Percentiles rank a stretch among this genome's conserved stretches.
Conservation (phyloP, 2,797 vertebrate genomes). For the Gephyroberyx darwinii region DNA sequence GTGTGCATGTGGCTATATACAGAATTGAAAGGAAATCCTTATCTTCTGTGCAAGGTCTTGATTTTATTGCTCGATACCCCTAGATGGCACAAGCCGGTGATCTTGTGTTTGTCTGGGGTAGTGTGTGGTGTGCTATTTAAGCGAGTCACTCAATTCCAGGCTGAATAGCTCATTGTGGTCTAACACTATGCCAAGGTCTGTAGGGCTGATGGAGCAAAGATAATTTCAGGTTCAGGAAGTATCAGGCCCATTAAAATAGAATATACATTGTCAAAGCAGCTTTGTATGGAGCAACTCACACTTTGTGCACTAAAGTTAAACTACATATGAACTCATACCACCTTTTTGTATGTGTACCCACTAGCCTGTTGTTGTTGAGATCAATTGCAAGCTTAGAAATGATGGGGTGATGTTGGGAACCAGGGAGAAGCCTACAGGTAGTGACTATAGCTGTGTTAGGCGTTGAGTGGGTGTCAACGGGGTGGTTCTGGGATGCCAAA, state of each 20-base stretch:
- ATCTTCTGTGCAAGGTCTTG: slow-evolving; percentile 7
- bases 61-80: slow-evolving; percentile 24
- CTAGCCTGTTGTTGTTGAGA: slow-evolving; percentile 1
- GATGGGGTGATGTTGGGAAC: slow-evolving; percentile 24
- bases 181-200: slow-evolving; percentile 6
- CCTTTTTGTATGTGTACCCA: background rate
- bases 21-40: slow-evolving; percentile 3
- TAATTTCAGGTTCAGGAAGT: slow-evolving; percentile 60
- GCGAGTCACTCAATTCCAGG: slow-evolving; percentile 14
- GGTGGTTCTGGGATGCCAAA: no score
- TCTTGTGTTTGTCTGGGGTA: slow-evolving; percentile 34
- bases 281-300: slow-evolving; percentile 2
- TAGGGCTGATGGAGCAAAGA: slow-evolving; percentile 52
- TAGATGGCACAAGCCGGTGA: slow-evolving; percentile 9
- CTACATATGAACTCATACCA: background rate
- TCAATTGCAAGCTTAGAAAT: slow-evolving; percentile 1
- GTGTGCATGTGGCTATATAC: slow-evolving; percentile 4
- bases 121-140: slow-evolving; percentile 39
- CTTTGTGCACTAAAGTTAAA: slow-evolving; percentile 23
- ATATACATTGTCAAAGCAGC: slow-evolving; percentile 34
- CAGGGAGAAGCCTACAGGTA: no score
- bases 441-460: no score
- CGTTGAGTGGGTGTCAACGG: background rate
- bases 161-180: slow-evolving; percentile 68
- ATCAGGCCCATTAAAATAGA: slow-evolving; percentile 21